Base-by-base conservation (phyloP, 2,888 invertebrate species). In the Lasioglossum calceatum region DNA sequence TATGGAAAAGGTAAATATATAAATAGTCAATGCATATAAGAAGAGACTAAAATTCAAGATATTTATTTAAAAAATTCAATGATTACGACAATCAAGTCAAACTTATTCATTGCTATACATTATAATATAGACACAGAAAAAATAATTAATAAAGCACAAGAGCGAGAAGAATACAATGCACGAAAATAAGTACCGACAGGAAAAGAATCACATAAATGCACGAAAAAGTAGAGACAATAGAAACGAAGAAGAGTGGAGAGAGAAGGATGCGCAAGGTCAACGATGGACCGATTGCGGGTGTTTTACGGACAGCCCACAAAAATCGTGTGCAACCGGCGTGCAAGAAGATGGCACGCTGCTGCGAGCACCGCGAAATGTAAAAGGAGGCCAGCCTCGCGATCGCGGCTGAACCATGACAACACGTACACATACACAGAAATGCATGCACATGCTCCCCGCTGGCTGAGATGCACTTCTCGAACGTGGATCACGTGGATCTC, bases 321-420 rank as follows among this genome's bases (percentile, higher is more conserved):
- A 80, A 76, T 88, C 64, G 36, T 79, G 81, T 70, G 32, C 76
- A 32, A 58, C 61, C 27, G 39, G 27, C 10, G 44, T 27, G 32
- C 67, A 75, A 73, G 71, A 87, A 16, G 81, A 85, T 79, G 58
- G 58, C 54, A 27, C 50, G 16, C 47, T 23, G 61, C 39, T 58
- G 27, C 32, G 44, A 54, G 47, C 73, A 42, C 44, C 67, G 77
- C n/a, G 79, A 79, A 84, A 80, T 84, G 80, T 87, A 85, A 89
- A 89, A 85, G 88, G 88, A 89, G 90, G 85, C 78, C 86, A 82
- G 23, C 77, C 72, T 70, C 75, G 44, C 61, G 44, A 23, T 79
- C 79, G 67, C 81, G 82, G 79, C 54, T 42, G 72, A 86, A 72
- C 75, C 82, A 75, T 89, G 78, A 83, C 85, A 88, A 89, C 78